Percentiles rank a stretch among this genome's conserved stretches.
Evolutionary conservation across 2,888 invertebrate genomes (phyloP).

Genomic region (Acanthosepion esculentum): DNA sequence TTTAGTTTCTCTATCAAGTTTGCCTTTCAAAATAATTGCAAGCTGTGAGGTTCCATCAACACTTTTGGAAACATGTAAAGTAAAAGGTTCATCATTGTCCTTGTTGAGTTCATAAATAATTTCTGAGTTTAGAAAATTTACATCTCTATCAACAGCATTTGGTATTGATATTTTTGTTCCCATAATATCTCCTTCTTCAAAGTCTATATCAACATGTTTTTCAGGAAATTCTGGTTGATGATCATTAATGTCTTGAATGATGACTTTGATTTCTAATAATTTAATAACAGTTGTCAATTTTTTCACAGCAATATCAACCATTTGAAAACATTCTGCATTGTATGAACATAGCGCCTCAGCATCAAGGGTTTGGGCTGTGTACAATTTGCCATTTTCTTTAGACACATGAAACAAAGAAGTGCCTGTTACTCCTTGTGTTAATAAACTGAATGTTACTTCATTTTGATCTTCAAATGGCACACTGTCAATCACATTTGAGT

Average conservation of each 20-base stretch:
- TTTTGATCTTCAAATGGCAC: not conserved
- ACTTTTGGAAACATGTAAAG: not conserved
- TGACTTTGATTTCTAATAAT: not conserved
- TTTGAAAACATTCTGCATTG: slow-evolving; percentile 23
- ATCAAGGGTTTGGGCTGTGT: slow-evolving; percentile 9
- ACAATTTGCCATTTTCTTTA: not conserved
- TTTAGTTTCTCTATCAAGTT: not conserved
- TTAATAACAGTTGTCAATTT: not conserved
- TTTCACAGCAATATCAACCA: slow-evolving; percentile 13
- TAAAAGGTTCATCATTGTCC: not conserved
- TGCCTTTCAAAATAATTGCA: not conserved
- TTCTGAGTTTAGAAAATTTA: not conserved
- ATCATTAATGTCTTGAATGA: not conserved
- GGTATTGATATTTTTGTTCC: not conserved
- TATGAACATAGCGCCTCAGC: slow-evolving; percentile 9
- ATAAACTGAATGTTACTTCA: not conserved
- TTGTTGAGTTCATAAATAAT: not conserved
- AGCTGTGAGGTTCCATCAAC: not conserved
- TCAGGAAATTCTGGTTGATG: not conserved
- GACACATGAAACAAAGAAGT: not conserved
- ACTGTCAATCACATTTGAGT: not conserved
- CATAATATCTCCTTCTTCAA: not conserved
- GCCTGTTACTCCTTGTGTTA: not conserved
- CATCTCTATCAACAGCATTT: not conserved
- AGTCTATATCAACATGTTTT: not conserved